Evolutionary conservation across 1,140 invertebrate genomes (phyloP).

Genomic region (Globodera ellingtonae): DNA sequence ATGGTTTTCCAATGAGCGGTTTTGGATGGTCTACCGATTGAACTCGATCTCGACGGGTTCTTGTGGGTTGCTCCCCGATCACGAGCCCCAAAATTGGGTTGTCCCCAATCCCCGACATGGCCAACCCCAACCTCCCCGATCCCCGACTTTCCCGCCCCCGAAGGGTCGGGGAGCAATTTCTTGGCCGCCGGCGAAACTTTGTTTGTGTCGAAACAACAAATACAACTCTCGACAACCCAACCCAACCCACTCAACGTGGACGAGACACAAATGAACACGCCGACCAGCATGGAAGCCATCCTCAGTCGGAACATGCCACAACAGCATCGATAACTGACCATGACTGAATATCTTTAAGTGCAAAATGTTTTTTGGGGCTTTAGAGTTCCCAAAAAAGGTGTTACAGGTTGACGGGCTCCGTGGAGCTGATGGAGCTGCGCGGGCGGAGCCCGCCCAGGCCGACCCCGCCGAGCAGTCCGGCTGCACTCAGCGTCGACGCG

Average conservation of each 20-base stretch:
- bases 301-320: constrained; percentile 11
- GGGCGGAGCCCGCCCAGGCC: constrained; percentile 2
- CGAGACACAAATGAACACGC: constrained; percentile 4
- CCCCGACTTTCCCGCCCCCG: too few relatives aligned
- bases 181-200: too few relatives aligned
- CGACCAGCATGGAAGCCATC: constrained; percentile 4
- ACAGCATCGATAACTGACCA: constrained; percentile 21
- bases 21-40: too few relatives aligned
- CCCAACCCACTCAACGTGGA: constrained; percentile 1
- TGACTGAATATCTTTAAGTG: constrained; percentile 10
- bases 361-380: neutral
- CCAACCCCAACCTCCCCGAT: too few relatives aligned
- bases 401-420: constrained; percentile 20
- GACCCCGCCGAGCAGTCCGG: constrained; percentile 16
- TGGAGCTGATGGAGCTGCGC: constrained; percentile 1
- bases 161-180: too few relatives aligned
- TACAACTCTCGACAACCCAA: neutral
- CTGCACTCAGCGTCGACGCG: constrained; percentile 27
- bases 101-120: too few relatives aligned
- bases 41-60: neutral
- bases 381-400: neutral
- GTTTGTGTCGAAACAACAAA: too few relatives aligned
- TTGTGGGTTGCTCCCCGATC: neutral
- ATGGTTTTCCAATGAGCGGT: too few relatives aligned
- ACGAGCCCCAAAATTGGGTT: too few relatives aligned